phyloP scores from a whole-genome alignment of 1,140 invertebrate genomes.

The Drosophila ercepeae region DNA sequence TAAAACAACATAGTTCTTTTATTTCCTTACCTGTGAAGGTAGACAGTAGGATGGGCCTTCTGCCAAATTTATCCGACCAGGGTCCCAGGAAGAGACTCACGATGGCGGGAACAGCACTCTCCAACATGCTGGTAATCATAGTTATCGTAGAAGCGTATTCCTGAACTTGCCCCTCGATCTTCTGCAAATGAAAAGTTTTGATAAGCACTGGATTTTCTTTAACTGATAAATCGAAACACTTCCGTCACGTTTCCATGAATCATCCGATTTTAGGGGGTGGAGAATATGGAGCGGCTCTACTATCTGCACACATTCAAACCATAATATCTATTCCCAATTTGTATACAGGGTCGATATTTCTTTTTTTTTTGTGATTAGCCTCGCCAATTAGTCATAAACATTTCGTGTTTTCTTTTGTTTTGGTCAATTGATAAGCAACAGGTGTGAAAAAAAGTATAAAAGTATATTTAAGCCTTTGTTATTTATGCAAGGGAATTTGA shows the following conservation, averaged over 20 bases:
- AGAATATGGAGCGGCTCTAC: background rate
- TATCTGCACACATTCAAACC: conserved; percentile 1
- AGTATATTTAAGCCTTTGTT: background rate
- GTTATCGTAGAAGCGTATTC: conserved; percentile 86
- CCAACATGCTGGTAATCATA: conserved; percentile 86
- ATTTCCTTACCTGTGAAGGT: conserved; percentile 85
- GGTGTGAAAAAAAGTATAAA: background rate
- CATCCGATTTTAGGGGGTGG: background rate
- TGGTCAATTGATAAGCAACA: conserved; percentile 23
- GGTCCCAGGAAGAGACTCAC: conserved; percentile 88
- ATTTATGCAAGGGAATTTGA: background rate
- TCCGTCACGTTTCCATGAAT: conserved; percentile 24
- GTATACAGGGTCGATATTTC: conserved; percentile 14
- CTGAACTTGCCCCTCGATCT: conserved; percentile 86
- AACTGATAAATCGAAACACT: conserved; percentile 4
- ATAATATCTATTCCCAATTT: conserved; percentile 19
- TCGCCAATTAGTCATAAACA: conserved; percentile 28
- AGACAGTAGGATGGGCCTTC: conserved; percentile 87
- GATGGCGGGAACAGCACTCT: conserved; percentile 87
- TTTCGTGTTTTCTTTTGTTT: conserved; percentile 25
- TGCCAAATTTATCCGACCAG: conserved; percentile 89
- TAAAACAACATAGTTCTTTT: too few relatives aligned
- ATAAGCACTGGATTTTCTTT: conserved; percentile 5
- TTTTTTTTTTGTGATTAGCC: conserved; percentile 28
- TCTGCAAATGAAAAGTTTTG: conserved; percentile 43